Evolutionary conservation across 2,113 vertebrate species (phyloP), one percentile per base, ranked within the genome.

Genomic region (Bos indicus): DNA sequence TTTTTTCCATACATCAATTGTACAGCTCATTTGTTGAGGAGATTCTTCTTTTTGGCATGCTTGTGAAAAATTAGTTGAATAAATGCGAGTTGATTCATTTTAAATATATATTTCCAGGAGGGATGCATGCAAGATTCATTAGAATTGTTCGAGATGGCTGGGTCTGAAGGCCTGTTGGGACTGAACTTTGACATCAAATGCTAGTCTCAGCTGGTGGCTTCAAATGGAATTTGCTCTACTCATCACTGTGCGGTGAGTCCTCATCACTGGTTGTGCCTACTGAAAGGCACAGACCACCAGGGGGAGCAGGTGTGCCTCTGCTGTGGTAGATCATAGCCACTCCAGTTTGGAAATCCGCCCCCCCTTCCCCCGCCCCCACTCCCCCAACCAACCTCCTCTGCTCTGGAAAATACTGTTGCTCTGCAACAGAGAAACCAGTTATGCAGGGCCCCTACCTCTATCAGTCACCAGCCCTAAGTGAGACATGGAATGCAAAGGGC

Each of bases 291-390:
- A 23, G 86, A 84, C 96, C 97, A 97, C 90, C 85, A 97, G 97
- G 97, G 97, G 97, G 94, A 98, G 97, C 71, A 95, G 74, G 67
- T 93, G 60, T 92, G 57, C 95, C 67, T 97, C 95, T 71, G 46
- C 51, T 88, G 28, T 71, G 74, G 85, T 88, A 28, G 64, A 93
- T 89, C 67, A 48, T 62, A 84, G 36, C 87, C 91, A 64, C 96
- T 98, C 87, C 96, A 84, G 90, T 96, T 93, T 95, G 97, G 13
- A 82, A 59, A 23, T 23, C 56, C 52, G 5, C 4, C 25, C 25
- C 57, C 57, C 8, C 21, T 40, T 4, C 57, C 71, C 25, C 5
- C n/a, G n/a, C 46, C 46, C 84, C 19, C 26, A 26, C 56, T 52
- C 56, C 12, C 30, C 30, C 30, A 16, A 14, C 46, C 64, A 21